Percentiles rank a stretch among this genome's conserved stretches.
Evolutionary conservation across 92 coral and sea anemone species (phyloP).

Genomic region (Montipora capitata): DNA sequence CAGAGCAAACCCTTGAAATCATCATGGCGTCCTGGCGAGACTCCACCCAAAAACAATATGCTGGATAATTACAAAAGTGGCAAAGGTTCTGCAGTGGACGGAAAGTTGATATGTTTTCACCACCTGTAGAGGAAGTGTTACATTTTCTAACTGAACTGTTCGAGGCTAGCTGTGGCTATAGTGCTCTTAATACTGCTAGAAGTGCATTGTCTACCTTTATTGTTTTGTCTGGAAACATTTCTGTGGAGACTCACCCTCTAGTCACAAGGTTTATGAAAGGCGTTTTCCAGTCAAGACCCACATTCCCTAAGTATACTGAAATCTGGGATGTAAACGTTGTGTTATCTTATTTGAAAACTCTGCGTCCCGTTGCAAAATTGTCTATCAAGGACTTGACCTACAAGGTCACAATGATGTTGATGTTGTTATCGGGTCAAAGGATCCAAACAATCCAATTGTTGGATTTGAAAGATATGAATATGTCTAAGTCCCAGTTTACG

Average conservation of each 20-base stretch:
- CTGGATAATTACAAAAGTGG: constrained; percentile 64
- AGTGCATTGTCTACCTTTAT: too few species aligned
- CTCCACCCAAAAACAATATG: neutral
- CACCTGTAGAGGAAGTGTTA: neutral
- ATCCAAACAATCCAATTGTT: too few species aligned
- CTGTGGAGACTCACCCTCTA: constrained; percentile 54
- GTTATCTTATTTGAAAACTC: too few species aligned
- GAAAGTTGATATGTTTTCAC: too few species aligned
- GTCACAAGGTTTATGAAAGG: neutral
- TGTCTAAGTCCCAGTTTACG: too few species aligned
- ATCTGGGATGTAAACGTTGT: neutral
- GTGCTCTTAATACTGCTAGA: too few species aligned
- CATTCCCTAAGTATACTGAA: neutral
- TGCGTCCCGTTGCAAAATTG: constrained; percentile 47
- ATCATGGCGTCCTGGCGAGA: constrained; percentile 71
- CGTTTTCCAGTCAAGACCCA: too few species aligned
- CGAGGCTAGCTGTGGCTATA: neutral
- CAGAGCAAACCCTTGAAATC: constrained; percentile 27
- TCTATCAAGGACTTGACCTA: neutral
- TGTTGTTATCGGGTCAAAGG: too few species aligned
- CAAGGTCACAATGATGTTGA: too few species aligned
- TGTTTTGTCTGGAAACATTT: constrained; percentile 2
- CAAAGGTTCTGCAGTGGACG: neutral
- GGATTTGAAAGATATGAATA: too few species aligned
- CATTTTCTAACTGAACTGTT: constrained; percentile 46